Base-by-base conservation (phyloP, 2,888 invertebrate species). In the Drosophila cracens region DNA sequence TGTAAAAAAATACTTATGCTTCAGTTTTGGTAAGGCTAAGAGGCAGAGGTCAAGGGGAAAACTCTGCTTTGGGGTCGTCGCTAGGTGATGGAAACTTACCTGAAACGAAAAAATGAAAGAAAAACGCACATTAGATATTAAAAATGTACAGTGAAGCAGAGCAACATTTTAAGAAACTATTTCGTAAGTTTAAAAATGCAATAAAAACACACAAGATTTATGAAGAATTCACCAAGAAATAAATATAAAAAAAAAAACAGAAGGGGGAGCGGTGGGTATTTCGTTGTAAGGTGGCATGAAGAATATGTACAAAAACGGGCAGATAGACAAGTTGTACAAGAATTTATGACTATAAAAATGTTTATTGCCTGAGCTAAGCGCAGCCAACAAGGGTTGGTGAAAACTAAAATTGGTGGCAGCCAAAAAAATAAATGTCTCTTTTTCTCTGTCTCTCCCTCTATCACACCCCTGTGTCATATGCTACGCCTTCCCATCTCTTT, bases 291-390 rank as follows among this genome's bases (percentile, higher is more conserved):
- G n/a, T 46, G 46, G 25, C 25, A 25, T 11, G 18, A n/a, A 10
- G 6, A 36, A 29, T 27, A 48, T 40, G 46, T 38, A 54, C 49
- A 53, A 48, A 48, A 33, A 59, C 33, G 33, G 52, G 38, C 48
- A 60, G 65, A 70, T 63, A 74, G 54, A 67, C 46, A 70, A 74
- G 69, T 54, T 70, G 40, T 73, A 57, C 62, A 82, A 80, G 77
- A 85, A 83, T 90, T 88, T 83, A 90, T 83, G 83, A 54, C 79
- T 88, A 83, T 85, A 86, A 87, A 89, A 87, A 86, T 89, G 83
- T 90, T 87, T 90, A 88, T 88, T 79, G 86, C 81, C 69, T 71
- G 74, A 68, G 79, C 58, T 80, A 76, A 83, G 63, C 70, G 63
- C 49, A 16, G 48, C 49, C 48, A 56, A 61, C 38, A 43, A 36